These are phyloP conservation scores for Lycorma delicatula DNA, from an alignment of 1,140 invertebrate genomes.

Conservation along the genomic window DNA sequence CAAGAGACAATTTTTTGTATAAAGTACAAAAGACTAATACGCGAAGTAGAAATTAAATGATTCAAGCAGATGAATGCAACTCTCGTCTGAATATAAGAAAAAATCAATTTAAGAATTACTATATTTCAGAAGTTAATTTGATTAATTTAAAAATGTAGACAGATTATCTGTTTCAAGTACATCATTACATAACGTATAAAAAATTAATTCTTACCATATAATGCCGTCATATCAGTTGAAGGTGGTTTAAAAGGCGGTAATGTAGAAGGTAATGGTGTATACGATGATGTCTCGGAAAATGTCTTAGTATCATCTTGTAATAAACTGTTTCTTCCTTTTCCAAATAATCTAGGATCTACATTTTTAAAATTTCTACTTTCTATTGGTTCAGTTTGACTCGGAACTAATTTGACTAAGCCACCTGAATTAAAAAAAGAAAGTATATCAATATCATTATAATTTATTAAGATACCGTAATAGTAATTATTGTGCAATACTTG, in stretches of 20 bases:
- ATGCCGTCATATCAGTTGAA: constrained; percentile 41
- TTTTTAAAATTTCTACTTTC: constrained; percentile 29
- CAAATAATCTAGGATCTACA: constrained; percentile 12
- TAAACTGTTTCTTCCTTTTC: constrained; percentile 20
- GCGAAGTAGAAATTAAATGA: too few relatives aligned
- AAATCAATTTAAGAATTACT: too few relatives aligned
- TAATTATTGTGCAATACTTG: too few relatives aligned
- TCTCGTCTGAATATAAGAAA: too few relatives aligned
- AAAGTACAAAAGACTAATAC: too few relatives aligned
- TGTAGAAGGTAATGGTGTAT: constrained; percentile 27
- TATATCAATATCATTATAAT: too few relatives aligned
- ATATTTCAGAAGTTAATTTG: too few relatives aligned
- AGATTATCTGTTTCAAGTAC: constrained; percentile 17
- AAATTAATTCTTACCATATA: constrained; percentile 22
- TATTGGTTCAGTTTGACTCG: constrained; percentile 42
- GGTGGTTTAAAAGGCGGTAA: constrained; percentile 42
- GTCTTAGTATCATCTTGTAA: constrained; percentile 9
- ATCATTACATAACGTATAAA: constrained; percentile 10
- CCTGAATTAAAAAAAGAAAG: too few relatives aligned
- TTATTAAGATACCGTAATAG: too few relatives aligned
- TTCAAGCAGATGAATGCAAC: too few relatives aligned
- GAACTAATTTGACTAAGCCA: constrained; percentile 47
- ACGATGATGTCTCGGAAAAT: constrained; percentile 34
- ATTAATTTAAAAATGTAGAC: constrained; percentile 9
- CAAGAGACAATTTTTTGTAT: too few relatives aligned